These are phyloP conservation scores for Archivesica marissinica DNA, from an alignment of 1,140 invertebrate species.

Conservation along the genomic window DNA sequence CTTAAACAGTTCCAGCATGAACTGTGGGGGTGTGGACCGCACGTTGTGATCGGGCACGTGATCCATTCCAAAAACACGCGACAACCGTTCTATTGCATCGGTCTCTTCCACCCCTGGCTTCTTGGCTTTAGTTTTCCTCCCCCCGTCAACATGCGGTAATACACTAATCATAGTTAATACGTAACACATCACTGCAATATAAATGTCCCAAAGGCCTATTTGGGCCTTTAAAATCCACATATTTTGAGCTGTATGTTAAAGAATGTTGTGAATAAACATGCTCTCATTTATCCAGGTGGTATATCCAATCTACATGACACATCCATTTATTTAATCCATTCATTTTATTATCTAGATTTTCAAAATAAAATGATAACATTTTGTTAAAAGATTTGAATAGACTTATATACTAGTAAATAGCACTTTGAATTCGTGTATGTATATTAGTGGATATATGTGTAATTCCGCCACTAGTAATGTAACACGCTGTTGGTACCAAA, in stretches of 20 bases:
- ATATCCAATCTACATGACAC: slow-evolving; percentile 24
- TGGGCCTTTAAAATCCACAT: slow-evolving; percentile 45
- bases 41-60: slow-evolving; percentile 46
- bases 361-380: slow-evolving; percentile 33
- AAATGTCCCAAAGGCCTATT: not conserved
- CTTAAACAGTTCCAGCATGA: slow-evolving; percentile 62
- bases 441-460: too few relatives aligned
- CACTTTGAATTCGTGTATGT: too few relatives aligned
- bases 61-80: slow-evolving; percentile 56
- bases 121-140: slow-evolving; percentile 37
- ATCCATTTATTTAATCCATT: slow-evolving; percentile 33
- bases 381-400: too few relatives aligned
- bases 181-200: slow-evolving; percentile 31
- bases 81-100: slow-evolving; percentile 57
- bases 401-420: too few relatives aligned
- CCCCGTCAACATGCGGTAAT: not conserved
- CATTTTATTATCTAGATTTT: slow-evolving; percentile 24
- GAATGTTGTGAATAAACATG: slow-evolving; percentile 26
- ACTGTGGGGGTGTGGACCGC: slow-evolving; percentile 46
- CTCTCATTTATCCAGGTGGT: slow-evolving; percentile 37
- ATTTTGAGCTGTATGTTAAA: slow-evolving; percentile 26
- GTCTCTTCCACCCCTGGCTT: slow-evolving; percentile 36
- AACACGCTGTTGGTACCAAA: not conserved
- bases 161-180: slow-evolving; percentile 31
- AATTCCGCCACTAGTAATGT: not conserved